Percentiles rank a stretch among this genome's conserved stretches.
Conservation (phyloP, 2,797 vertebrate genomes). For the Oreochromis grahami region DNA sequence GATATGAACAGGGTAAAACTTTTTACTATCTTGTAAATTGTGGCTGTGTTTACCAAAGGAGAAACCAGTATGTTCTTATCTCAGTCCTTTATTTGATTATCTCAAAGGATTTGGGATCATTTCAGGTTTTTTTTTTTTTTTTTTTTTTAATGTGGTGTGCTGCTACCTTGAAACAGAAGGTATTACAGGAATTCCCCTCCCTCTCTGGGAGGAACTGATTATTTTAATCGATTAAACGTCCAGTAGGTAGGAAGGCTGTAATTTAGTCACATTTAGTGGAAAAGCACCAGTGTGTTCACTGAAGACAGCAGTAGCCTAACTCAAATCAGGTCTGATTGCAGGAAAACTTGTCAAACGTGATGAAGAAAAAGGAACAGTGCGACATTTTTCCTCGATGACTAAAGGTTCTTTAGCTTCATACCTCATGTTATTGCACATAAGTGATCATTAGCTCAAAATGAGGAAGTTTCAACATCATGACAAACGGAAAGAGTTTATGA, state of each 20-base stretch:
- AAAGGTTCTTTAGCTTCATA: not conserved
- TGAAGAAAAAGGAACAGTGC: not conserved
- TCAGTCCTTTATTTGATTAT: not conserved
- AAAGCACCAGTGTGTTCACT: not conserved
- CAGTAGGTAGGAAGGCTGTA: not conserved
- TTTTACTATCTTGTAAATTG: not conserved
- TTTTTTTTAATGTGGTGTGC: fast-evolving
- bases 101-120: not conserved
- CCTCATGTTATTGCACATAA: not conserved
- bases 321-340: not conserved
- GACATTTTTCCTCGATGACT: not conserved
- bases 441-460: not conserved
- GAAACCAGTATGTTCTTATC: not conserved
- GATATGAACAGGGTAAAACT: not conserved
- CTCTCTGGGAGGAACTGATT: not conserved
- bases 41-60: not conserved
- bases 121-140: not conserved
- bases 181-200: not conserved
- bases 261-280: not conserved
- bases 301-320: not conserved
- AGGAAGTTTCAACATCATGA: not conserved
- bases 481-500: not conserved
- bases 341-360: not conserved
- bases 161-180: not conserved
- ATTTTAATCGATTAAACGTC: not conserved